Conservation (phyloP, 2,888 invertebrate species). For the Zaprionus bogoriensis region DNA sequence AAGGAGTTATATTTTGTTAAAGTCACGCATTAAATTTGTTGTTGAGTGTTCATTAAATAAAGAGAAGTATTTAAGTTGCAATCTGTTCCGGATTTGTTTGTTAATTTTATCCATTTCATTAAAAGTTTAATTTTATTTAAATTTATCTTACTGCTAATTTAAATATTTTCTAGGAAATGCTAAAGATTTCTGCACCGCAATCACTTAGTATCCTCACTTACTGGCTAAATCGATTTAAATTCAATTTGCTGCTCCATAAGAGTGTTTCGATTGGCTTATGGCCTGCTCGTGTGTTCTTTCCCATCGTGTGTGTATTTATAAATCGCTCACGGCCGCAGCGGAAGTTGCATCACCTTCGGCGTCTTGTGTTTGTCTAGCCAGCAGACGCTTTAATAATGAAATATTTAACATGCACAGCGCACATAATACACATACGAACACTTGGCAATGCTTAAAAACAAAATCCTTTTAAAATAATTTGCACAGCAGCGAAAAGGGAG, state of each 20-base stretch:
- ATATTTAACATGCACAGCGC: conserved; percentile 31
- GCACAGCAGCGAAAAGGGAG: conserved; percentile 24
- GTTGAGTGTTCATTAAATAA: too few species aligned
- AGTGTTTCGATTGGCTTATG: too few species aligned
- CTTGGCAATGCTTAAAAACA: conserved; percentile 41
- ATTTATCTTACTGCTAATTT: too few species aligned
- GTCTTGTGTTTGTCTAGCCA: conserved; percentile 20
- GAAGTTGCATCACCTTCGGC: conserved; percentile 4
- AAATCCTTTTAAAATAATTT: conserved; percentile 77
- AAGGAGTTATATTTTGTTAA: neutral
- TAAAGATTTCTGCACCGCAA: too few species aligned
- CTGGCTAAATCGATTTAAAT: neutral
- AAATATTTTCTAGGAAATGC: too few species aligned
- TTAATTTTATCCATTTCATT: neutral
- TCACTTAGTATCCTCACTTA: neutral
- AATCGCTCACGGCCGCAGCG: neutral
- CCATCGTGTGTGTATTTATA: neutral
- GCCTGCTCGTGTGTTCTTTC: neutral
- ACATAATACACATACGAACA: conserved; percentile 6
- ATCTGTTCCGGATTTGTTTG: too few species aligned
- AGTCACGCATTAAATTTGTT: too few species aligned
- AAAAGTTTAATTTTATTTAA: neutral
- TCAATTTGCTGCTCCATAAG: too few species aligned
- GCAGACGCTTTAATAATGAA: conserved; percentile 44
- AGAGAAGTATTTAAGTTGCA: too few species aligned